phyloP scores from a whole-genome alignment of 2,888 invertebrate species.

The Pammene aurita region DNA sequence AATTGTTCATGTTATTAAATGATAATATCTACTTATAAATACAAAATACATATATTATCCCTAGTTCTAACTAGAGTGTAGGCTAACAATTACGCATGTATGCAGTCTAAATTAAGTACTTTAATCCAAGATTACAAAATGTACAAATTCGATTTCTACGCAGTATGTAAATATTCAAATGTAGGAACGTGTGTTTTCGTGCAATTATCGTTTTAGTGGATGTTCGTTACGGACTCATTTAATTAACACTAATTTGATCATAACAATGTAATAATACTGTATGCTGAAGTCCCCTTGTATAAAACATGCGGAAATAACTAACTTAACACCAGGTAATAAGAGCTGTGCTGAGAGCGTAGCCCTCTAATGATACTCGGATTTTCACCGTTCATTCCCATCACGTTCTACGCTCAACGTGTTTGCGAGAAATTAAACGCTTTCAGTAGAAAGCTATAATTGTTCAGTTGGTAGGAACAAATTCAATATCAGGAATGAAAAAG shows the following conservation, averaged over 20 bases:
- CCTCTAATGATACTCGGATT: slow-evolving; percentile 8
- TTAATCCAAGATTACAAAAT: no score
- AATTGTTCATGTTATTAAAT: no score
- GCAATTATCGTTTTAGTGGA: neutral
- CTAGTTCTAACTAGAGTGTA: no score
- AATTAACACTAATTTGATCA: neutral
- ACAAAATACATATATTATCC: no score
- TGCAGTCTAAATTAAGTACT: no score
- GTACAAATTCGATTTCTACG: no score
- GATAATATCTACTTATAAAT: no score
- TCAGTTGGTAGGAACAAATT: slow-evolving; percentile 8
- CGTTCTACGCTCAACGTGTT: slow-evolving; percentile 21
- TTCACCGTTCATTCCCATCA: slow-evolving; percentile 18
- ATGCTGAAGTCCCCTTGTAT: neutral
- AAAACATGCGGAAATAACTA: neutral
- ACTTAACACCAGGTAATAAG: neutral
- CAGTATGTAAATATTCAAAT: no score
- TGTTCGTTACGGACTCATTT: neutral
- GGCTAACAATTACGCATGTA: no score
- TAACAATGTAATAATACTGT: neutral
- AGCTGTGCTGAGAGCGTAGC: neutral
- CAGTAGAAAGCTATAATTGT: slow-evolving; percentile 27
- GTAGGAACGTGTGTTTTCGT: neutral
- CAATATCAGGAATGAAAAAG: slow-evolving; percentile 1
- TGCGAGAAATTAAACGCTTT: slow-evolving; percentile 31